Conservation (phyloP, 2,113 vertebrate genomes). For the Eolophus roseicapilla region DNA sequence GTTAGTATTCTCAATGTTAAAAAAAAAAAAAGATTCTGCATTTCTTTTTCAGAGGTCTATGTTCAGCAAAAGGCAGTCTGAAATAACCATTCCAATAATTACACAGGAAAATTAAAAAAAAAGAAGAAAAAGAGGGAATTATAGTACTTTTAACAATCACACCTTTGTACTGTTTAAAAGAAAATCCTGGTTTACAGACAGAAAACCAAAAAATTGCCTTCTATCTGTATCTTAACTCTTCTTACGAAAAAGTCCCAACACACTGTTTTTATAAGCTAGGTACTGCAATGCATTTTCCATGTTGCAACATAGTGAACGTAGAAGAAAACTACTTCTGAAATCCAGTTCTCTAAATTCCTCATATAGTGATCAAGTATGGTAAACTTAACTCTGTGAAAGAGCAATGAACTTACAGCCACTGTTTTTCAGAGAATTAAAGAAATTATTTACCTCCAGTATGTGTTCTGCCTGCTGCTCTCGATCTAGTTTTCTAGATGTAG, state of each 20-base stretch:
- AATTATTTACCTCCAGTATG: constrained; percentile 88
- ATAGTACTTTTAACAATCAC: not conserved
- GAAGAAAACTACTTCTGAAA: not conserved
- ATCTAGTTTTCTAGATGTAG: constrained; percentile 93
- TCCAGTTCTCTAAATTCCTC: not conserved
- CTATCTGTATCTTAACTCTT: not conserved
- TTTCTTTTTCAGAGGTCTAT: not conserved
- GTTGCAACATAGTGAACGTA: not conserved
- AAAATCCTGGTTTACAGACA: not conserved
- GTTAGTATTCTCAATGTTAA: not conserved
- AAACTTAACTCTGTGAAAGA: not conserved
- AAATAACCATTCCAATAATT: not conserved
- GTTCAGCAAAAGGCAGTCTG: not conserved
- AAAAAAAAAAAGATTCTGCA: not conserved
- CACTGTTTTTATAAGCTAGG: not conserved
- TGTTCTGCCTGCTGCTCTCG: constrained; percentile 94
- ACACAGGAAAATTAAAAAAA: not conserved
- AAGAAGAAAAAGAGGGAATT: not conserved
- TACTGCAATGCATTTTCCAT: not conserved
- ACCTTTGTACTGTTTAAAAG: not conserved
- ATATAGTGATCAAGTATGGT: not conserved
- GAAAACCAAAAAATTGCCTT: not conserved
- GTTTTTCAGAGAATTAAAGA: not conserved
- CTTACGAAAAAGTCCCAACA: not conserved
- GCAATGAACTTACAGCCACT: not conserved